phyloP scores from a whole-genome alignment of 2,888 invertebrate genomes.

The Sinohyriopsis cumingii region DNA sequence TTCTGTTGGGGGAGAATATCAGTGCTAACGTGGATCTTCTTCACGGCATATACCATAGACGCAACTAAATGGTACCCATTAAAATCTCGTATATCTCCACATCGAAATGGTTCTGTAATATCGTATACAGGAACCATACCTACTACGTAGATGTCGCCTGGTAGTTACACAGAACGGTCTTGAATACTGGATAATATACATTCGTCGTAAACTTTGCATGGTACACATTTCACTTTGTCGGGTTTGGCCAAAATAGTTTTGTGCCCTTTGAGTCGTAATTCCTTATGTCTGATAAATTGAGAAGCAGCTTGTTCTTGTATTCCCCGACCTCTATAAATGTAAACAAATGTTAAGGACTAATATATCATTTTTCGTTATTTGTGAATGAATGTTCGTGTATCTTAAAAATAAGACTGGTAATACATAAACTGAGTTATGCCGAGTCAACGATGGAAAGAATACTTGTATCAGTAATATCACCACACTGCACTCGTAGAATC shows the following conservation, averaged over 20 bases:
- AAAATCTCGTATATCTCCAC: conserved; percentile 19
- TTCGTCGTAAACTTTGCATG: conserved; percentile 13
- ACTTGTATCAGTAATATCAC: too few relatives aligned
- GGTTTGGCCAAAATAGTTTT: conserved; percentile 12
- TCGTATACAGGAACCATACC: conserved; percentile 35
- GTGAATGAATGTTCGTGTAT: too few relatives aligned
- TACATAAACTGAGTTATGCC: too few relatives aligned
- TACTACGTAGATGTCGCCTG: conserved; percentile 36
- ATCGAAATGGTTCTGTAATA: conserved; percentile 9
- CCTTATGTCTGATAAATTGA: conserved; percentile 10
- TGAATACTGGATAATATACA: conserved; percentile 9
- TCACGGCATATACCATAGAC: conserved; percentile 29
- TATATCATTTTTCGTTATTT: too few relatives aligned
- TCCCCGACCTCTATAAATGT: conserved; percentile 22
- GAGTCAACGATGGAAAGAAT: too few relatives aligned
- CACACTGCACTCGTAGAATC: too few relatives aligned
- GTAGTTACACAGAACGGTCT: conserved; percentile 7
- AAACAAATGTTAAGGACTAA: neutral
- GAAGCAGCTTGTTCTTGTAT: conserved; percentile 6
- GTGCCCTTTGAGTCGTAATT: conserved; percentile 16
- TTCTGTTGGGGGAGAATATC: conserved; percentile 16
- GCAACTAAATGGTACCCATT: conserved; percentile 26
- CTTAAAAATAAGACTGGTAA: too few relatives aligned
- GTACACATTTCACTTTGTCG: conserved; percentile 19
- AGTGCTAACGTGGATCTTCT: conserved; percentile 10